Evolutionary conservation across 2,888 invertebrate genomes (phyloP).

Genomic region (Adela reaumurella): DNA sequence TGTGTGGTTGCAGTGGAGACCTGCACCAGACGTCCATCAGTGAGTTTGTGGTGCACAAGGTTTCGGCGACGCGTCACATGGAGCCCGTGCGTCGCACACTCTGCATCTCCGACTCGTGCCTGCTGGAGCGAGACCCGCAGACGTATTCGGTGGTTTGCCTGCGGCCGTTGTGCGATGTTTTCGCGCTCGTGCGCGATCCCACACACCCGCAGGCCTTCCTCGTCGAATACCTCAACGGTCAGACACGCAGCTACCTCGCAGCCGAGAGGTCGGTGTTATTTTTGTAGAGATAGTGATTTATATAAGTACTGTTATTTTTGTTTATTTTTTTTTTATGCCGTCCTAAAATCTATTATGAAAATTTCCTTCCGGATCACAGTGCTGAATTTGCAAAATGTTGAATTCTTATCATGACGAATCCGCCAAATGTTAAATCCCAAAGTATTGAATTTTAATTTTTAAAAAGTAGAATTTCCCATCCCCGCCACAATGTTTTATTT

Average conservation of each 20-base stretch:
- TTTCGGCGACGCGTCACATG: slow-evolving; percentile 72
- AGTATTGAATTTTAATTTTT: no score
- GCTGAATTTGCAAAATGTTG: no score
- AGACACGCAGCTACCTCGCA: slow-evolving; percentile 82
- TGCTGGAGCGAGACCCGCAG: slow-evolving; percentile 94
- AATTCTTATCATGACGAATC: no score
- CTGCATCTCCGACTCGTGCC: slow-evolving; percentile 92
- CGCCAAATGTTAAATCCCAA: no score
- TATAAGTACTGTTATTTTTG: no score
- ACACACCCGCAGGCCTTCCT: slow-evolving; percentile 91
- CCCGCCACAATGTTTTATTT: no score
- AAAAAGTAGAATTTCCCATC: no score
- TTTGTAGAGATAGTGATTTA: no score
- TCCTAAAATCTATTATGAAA: no score
- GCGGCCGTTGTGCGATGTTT: slow-evolving; percentile 78
- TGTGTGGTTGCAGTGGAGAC: slow-evolving; percentile 72
- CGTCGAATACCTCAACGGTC: slow-evolving; percentile 92
- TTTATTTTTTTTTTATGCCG: no score
- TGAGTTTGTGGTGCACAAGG: slow-evolving; percentile 95
- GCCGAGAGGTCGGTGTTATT: slow-evolving; percentile 81
- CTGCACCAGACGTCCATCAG: slow-evolving; percentile 94
- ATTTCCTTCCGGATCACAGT: no score
- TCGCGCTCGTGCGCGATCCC: slow-evolving; percentile 85
- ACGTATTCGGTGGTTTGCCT: slow-evolving; percentile 88
- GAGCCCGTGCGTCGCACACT: slow-evolving; percentile 86